phyloP scores from a whole-genome alignment of 2,888 invertebrate species.

The Aphodius sticticus region DNA sequence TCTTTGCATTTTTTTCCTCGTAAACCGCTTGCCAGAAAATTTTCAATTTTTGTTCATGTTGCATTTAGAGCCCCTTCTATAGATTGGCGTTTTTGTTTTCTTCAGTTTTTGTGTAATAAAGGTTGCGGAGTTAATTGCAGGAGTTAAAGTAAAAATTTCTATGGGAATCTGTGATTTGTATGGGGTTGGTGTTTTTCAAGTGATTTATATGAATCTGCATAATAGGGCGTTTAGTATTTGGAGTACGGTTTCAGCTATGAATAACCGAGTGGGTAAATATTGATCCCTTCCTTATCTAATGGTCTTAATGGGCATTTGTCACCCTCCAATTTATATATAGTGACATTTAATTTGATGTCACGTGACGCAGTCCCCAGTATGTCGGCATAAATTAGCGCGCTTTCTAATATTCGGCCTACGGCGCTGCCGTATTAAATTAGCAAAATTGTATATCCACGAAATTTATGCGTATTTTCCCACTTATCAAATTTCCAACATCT shows the following conservation, averaged over 20 bases:
- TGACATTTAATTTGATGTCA: conserved; percentile 4
- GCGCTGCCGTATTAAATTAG: not conserved
- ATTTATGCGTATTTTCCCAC: not conserved
- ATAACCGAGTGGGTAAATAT: not conserved
- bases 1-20: too few species aligned
- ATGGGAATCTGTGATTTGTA: too few species aligned
- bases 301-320: conserved; percentile 4
- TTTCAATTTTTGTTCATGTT: too few species aligned
- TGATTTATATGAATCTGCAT: not conserved
- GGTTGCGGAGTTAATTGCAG: too few species aligned
- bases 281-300: conserved; percentile 4
- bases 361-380: not conserved
- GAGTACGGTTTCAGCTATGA: not conserved
- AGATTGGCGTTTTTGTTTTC: too few species aligned
- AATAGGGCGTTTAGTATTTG: not conserved
- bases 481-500: too few species aligned
- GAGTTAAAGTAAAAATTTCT: too few species aligned
- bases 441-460: not conserved
- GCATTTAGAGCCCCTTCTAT: too few species aligned
- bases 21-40: too few species aligned
- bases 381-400: conserved; percentile 4
- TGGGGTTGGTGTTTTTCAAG: too few species aligned
- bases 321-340: conserved; percentile 4
- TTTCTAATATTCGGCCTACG: not conserved
- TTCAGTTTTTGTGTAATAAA: too few species aligned